Percentiles rank a stretch among this genome's conserved stretches.
phyloP scores from a whole-genome alignment of 2,797 vertebrate species.

The Lycodopsis pacificus region DNA sequence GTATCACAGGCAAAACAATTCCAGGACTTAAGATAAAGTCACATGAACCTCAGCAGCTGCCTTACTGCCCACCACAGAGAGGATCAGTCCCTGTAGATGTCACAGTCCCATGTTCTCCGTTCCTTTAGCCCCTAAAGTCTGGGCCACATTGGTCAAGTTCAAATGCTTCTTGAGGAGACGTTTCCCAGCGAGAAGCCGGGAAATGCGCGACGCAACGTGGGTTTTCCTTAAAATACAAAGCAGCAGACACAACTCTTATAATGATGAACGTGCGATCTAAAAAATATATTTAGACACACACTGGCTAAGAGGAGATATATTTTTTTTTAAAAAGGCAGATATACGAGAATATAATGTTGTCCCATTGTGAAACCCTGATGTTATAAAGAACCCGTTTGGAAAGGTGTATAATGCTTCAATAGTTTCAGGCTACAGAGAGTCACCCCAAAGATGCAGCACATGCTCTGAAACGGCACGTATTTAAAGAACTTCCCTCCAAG shows the following conservation, averaged over 20 bases:
- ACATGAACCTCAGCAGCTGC: slow-evolving; percentile 8
- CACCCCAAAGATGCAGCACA: slow-evolving; percentile 14
- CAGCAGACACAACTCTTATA: slow-evolving; percentile 2
- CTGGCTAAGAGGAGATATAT: neutral
- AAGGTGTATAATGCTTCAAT: neutral
- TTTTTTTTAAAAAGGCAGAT: neutral
- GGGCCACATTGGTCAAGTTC: slow-evolving; percentile 47
- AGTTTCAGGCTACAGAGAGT: slow-evolving; percentile 5
- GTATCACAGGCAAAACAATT: neutral
- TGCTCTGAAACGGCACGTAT: slow-evolving; percentile 1
- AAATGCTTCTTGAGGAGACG: slow-evolving; percentile 15
- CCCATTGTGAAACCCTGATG: neutral
- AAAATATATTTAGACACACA: neutral
- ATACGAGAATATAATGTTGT: neutral
- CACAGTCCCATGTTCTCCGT: slow-evolving; percentile 1
- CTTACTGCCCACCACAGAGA: slow-evolving; percentile 6
- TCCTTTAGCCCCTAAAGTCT: slow-evolving; percentile 1
- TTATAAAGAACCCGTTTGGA: neutral
- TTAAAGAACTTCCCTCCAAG: slow-evolving; percentile 25
- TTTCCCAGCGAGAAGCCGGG: slow-evolving; percentile 4
- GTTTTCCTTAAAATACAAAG: slow-evolving; percentile 14
- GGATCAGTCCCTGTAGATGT: neutral
- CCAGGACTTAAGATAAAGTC: slow-evolving; percentile 22
- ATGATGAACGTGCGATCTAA: neutral
- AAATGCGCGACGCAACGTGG: slow-evolving; percentile 6